Evolutionary conservation across 2,113 vertebrate genomes (phyloP).

Genomic region (Mobula birostris): DNA sequence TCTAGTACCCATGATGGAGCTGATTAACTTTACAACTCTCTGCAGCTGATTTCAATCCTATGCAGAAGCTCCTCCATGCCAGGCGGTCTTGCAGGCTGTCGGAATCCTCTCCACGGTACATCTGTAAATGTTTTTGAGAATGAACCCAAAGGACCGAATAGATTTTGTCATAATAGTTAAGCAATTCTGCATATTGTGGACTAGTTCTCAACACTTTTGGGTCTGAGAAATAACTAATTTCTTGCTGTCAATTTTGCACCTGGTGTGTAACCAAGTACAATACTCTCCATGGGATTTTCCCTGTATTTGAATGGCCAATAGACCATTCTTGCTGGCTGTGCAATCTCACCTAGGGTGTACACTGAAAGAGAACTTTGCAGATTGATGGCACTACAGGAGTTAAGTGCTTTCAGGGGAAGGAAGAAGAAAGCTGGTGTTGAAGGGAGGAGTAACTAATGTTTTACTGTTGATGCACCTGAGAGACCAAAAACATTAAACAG

Average conservation of each 20-base stretch:
- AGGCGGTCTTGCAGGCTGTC: no score
- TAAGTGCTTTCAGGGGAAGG: background rate
- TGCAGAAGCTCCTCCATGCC: no score
- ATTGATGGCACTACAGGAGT: background rate
- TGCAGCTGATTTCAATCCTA: no score
- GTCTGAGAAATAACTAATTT: background rate
- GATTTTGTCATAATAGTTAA: no score
- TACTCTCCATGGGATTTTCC: background rate
- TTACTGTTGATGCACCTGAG: background rate
- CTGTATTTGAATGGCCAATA: background rate
- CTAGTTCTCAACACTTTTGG: background rate
- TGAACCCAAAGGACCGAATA: no score
- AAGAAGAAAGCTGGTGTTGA: background rate
- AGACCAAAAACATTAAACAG: background rate
- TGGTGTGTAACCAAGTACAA: background rate
- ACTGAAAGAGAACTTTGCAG: background rate
- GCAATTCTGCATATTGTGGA: background rate
- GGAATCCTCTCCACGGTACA: no score
- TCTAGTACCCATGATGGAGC: no score
- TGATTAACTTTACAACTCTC: no score
- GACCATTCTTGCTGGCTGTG: background rate
- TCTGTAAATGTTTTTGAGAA: no score
- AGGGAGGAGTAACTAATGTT: background rate
- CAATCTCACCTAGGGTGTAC: background rate
- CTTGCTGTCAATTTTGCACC: background rate